Evolutionary conservation across 1,140 invertebrate genomes (phyloP).

Genomic region (Delia radicum): DNA sequence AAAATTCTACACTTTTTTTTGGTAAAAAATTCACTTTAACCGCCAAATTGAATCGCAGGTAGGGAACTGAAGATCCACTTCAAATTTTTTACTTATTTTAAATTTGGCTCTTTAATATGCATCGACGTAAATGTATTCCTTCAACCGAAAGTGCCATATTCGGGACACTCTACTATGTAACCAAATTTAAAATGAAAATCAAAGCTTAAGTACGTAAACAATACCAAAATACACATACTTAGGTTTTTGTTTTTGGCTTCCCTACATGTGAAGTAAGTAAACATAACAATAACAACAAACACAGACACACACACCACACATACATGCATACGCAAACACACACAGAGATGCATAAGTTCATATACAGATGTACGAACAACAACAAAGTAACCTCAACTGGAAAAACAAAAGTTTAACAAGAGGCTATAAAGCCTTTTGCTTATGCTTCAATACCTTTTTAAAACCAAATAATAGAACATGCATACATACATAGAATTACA

Average conservation of each 20-base stretch:
- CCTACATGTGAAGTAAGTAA: not conserved
- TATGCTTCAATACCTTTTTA: constrained; percentile 14
- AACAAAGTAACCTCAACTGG: constrained; percentile 16
- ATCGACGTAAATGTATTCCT: too few species aligned
- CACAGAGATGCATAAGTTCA: not conserved
- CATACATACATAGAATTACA: not conserved
- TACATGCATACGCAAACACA: not conserved
- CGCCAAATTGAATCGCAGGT: too few species aligned
- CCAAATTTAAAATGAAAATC: constrained; percentile 11
- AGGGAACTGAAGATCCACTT: too few species aligned
- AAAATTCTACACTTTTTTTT: too few species aligned
- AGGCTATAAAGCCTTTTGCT: constrained; percentile 15
- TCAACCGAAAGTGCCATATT: too few species aligned
- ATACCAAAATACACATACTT: constrained; percentile 1
- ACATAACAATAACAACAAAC: not conserved
- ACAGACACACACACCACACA: not conserved
- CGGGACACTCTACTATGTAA: too few species aligned
- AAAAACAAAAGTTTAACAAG: constrained; percentile 12
- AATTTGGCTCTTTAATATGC: too few species aligned
- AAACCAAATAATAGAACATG: not conserved
- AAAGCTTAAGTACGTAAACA: not conserved
- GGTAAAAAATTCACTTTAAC: too few species aligned
- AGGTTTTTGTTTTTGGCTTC: not conserved
- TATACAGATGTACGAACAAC: not conserved
- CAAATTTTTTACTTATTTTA: too few species aligned